These are phyloP conservation scores for Drosophila hawaiiensis DNA, from an alignment of 2,888 invertebrate species.

Conservation along the genomic window DNA sequence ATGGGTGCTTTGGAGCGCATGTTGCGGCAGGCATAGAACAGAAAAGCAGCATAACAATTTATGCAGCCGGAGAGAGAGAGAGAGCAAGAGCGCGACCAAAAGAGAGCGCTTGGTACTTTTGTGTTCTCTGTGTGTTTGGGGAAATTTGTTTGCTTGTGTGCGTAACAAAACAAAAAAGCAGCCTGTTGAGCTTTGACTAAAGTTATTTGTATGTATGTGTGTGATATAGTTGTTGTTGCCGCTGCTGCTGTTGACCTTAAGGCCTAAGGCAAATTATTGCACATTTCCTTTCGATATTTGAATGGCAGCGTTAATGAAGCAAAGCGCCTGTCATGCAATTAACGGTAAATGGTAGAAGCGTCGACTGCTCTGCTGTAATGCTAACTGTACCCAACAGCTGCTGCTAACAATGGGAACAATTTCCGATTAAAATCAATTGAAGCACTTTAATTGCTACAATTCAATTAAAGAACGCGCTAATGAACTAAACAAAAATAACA, in stretches of 20 bases:
- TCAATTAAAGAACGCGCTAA: slow-evolving; percentile 80
- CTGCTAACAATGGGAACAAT: slow-evolving; percentile 75
- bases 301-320: slow-evolving; percentile 76
- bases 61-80: slow-evolving; percentile 41
- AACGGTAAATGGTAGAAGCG: slow-evolving; percentile 41
- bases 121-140: slow-evolving; percentile 62
- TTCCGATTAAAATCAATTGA: slow-evolving; percentile 82
- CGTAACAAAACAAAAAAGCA: slow-evolving; percentile 56
- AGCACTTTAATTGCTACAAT: slow-evolving; percentile 82
- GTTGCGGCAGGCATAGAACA: slow-evolving; percentile 66
- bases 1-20: slow-evolving; percentile 42
- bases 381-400: slow-evolving; percentile 50
- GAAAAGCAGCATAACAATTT: slow-evolving; percentile 27
- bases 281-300: slow-evolving; percentile 71
- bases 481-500: slow-evolving; percentile 45
- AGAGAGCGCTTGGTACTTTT: slow-evolving; percentile 33
- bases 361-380: slow-evolving; percentile 47
- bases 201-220: slow-evolving; percentile 17
- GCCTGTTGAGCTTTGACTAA: slow-evolving; percentile 68
- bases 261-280: slow-evolving; percentile 69
- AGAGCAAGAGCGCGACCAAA: slow-evolving; percentile 1
- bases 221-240: slow-evolving; percentile 11
- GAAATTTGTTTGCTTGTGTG: slow-evolving; percentile 46
- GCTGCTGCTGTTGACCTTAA: slow-evolving; percentile 52
- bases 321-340: slow-evolving; percentile 56